These are phyloP conservation scores for Corythucha ciliata DNA, from an alignment of 2,888 invertebrate genomes.

Conservation along the genomic window DNA sequence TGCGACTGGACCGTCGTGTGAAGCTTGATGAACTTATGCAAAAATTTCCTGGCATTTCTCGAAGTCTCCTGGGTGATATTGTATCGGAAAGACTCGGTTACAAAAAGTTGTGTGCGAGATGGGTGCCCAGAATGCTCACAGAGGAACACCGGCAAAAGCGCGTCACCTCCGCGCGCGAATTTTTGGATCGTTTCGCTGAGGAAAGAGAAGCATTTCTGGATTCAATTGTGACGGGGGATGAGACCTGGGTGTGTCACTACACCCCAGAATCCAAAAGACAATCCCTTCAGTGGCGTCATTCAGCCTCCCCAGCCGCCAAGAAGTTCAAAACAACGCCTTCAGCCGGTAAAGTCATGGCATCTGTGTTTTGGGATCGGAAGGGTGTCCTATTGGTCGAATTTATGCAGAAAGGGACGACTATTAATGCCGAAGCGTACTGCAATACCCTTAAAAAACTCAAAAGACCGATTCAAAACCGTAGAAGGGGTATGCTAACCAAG, in stretches of 20 bases:
- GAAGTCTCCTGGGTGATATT: slow-evolving; percentile 26
- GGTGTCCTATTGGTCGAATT: slow-evolving; percentile 19
- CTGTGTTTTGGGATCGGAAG: slow-evolving; percentile 20
- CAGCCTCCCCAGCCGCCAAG: slow-evolving; percentile 13
- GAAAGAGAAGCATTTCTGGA: slow-evolving; percentile 33
- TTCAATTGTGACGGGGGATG: slow-evolving; percentile 26
- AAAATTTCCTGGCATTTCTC: slow-evolving; percentile 15
- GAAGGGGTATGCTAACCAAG: slow-evolving; percentile 27
- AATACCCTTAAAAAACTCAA: slow-evolving; percentile 23
- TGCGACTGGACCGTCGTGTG: slow-evolving; percentile 10
- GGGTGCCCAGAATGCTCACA: slow-evolving; percentile 33
- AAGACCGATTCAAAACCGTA: slow-evolving; percentile 24
- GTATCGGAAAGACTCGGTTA: slow-evolving; percentile 30
- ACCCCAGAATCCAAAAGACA: not conserved
- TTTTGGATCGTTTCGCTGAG: slow-evolving; percentile 30
- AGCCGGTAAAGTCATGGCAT: slow-evolving; percentile 8
- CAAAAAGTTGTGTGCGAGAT: slow-evolving; percentile 32
- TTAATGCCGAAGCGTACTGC: slow-evolving; percentile 15
- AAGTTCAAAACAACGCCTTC: slow-evolving; percentile 8
- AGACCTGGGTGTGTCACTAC: slow-evolving; percentile 22
- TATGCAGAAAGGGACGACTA: slow-evolving; percentile 12
- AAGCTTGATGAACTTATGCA: slow-evolving; percentile 9
- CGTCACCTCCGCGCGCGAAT: slow-evolving; percentile 23
- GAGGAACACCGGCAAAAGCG: slow-evolving; percentile 29
- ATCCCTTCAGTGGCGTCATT: slow-evolving; percentile 1